A percentile compares a stretch with the other conserved stretches of the same genome.
Evolutionary conservation across 1,140 invertebrate species (phyloP).

Genomic region (Diachasma alloeum): DNA sequence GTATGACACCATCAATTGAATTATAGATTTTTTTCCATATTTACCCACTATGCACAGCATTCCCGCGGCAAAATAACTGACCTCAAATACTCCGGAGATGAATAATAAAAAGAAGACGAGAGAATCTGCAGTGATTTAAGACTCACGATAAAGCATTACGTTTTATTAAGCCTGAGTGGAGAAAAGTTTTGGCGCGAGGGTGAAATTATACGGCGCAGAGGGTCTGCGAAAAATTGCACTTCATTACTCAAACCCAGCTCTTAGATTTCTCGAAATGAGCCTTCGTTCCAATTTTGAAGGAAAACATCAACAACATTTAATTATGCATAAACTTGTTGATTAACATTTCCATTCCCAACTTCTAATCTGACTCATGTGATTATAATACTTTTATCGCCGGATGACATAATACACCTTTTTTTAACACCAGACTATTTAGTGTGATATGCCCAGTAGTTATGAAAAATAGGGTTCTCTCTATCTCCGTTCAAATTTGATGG

Average conservation of each 20-base stretch:
- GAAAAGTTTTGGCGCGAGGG: constrained; percentile 8
- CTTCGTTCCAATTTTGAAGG: not conserved
- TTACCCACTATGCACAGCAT: no score
- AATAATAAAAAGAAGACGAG: not conserved
- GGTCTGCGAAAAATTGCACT: constrained; percentile 24
- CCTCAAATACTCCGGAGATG: not conserved
- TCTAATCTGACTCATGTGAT: no score
- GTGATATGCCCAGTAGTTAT: no score
- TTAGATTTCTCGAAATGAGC: not conserved
- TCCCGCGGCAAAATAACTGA: not conserved
- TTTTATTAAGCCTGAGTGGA: constrained; percentile 20
- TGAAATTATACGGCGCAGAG: constrained; percentile 22
- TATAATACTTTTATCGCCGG: no score
- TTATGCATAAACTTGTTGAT: not conserved
- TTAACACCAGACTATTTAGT: no score
- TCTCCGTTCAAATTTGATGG: no score
- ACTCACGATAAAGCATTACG: constrained; percentile 30
- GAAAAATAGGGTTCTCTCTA: no score
- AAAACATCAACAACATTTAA: not conserved
- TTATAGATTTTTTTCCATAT: no score
- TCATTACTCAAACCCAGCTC: constrained; percentile 21
- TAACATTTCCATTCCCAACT: not conserved
- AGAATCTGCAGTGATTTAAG: constrained; percentile 30
- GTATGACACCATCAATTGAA: no score
- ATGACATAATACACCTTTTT: no score